Evolutionary conservation across 2,113 vertebrate genomes (phyloP).

Genomic region (Microtus oregoni): DNA sequence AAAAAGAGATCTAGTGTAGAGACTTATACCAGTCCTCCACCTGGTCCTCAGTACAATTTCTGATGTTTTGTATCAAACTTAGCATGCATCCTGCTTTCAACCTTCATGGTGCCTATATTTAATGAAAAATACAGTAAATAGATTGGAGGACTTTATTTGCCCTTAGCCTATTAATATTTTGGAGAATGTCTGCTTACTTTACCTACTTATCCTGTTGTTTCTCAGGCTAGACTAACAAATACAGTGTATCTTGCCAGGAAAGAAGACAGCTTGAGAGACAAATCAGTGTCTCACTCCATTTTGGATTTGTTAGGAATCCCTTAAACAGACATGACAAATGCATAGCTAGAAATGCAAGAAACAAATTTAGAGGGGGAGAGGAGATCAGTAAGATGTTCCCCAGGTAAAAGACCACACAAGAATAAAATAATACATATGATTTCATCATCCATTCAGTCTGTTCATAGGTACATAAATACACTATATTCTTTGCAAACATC

Average conservation of each 20-base stretch:
- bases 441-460: background rate
- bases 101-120: background rate
- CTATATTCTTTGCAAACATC: background rate
- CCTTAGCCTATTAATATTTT: background rate
- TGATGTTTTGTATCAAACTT: background rate
- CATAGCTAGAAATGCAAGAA: background rate
- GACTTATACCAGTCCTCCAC: background rate
- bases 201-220: background rate
- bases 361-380: background rate
- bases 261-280: background rate
- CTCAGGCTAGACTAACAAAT: background rate
- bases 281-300: background rate
- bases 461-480: background rate
- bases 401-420: background rate
- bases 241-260: background rate
- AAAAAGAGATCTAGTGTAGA: constrained; percentile 2
- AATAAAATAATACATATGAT: background rate
- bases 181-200: background rate
- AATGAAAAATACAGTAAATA: background rate
- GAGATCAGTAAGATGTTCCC: background rate
- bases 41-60: background rate
- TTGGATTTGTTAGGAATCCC: background rate
- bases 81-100: background rate
- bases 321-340: background rate
- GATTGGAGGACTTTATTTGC: background rate